Base-by-base conservation (phyloP, 2,797 vertebrate genomes). In the Poeciliopsis infans region DNA sequence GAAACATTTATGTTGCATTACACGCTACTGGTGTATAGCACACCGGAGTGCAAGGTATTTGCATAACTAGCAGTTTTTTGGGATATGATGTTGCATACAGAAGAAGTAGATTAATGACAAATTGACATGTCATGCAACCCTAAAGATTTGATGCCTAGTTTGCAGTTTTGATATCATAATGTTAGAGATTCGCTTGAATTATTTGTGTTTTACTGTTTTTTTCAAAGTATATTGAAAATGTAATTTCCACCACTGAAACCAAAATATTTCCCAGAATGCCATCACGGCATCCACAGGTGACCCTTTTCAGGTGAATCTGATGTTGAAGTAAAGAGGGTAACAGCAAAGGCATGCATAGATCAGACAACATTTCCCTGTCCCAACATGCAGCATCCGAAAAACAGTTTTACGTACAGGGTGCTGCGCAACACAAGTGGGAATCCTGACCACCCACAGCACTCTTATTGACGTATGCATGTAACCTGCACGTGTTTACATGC, bases 391-490 rank as follows among this genome's bases (percentile, higher is more conserved):
- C 78, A 80, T 87, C 74, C 85, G 2, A 87, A 81, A 86, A 77
- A 74, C 23, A 64, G 75, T 7, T 47, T n/a, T 83, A 57, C 84
- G 64, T 77, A 83, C 36, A 41, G 20, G 18, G 20, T 25, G 36
- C 36, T 41, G 64, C 2, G 20, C 20, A 7, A 68, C 71, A 46
- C 68, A 46, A 45, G 79, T 85, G 72, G 72, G 79, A 90, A 84
- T 68, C 77, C 59, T 80, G 92, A 94, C 91, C 92, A 93, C 91
- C 92, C 89, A 91, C 83, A 89, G 83, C 79, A 75, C 75, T 61
- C 90, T 91, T 82, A 84, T 77, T 87, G 85, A 81, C 85, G 86
- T 82, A 81, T 85, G 90, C 87, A 85, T 86, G 88, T 74, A 83
- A 85, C 86, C 76, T 83, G 69, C 84, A 78, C 75, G 79, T 87